Base-by-base conservation (phyloP, 2,113 vertebrate genomes). In the Campylorhamphus procurvoides region DNA sequence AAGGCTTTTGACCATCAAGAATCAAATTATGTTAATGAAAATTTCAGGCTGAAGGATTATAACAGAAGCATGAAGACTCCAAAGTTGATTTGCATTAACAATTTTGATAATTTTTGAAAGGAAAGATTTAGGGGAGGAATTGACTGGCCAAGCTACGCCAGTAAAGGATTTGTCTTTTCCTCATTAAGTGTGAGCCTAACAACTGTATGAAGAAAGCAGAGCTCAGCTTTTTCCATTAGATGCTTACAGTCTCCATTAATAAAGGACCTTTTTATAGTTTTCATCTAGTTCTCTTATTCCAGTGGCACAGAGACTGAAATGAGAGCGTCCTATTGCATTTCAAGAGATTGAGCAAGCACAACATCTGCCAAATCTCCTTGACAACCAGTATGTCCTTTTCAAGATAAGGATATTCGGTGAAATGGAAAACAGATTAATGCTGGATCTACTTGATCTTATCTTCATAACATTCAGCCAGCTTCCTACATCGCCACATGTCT, bases 281-380 rank as follows among this genome's bases (percentile, higher is more conserved):
- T 73, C 55, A 71, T 81, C 29, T 93, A 29, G 2, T 86, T 92
- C 46, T 77, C 35, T 46, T 76, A n/a, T 85, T 94, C 66, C 75
- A 73, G 71, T 53, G 62, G 67, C 74, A 93, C 66, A 75, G 50
- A 72, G 40, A 72, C 58, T 58, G 62, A 72, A 91, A 85, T 4
- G 15, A 71, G 53, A 69, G 25, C 64, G 82, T 91, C 87, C 87
- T 79, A 11, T 52, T 90, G 74, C 90, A 64, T 93, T 90, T 93
- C 82, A 69, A 40, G 85, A 85, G 90, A 85, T 60, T 87, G 94
- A 91, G 59, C 74, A 53, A 83, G 85, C 82, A 92, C 40, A 82
- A 77, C 94, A 95, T 94, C 94, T 95, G 94, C 94, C 93, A 94
- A 91, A 91, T 94, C 93, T 95, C 93, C 95, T 91, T 94, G 95